A percentile compares a stretch with the other conserved stretches of the same genome.
Conservation (phyloP, 2,888 invertebrate genomes). For the Drosophila paucipuncta region DNA sequence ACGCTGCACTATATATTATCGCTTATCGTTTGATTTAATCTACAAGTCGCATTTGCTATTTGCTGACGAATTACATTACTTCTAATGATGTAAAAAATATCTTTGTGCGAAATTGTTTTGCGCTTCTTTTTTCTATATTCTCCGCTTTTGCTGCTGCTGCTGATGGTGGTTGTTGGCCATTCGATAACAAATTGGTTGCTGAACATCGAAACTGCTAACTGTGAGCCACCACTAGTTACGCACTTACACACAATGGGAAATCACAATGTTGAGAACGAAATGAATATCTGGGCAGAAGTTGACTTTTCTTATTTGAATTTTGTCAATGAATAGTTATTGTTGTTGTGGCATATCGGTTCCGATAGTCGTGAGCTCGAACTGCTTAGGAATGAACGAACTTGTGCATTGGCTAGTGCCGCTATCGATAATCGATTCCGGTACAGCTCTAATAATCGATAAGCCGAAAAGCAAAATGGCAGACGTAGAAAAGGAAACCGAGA, state of each 20-base stretch:
- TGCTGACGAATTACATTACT: constrained; percentile 43
- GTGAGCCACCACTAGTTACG: neutral
- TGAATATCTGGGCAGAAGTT: neutral
- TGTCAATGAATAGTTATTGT: neutral
- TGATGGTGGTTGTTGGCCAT: constrained; percentile 26
- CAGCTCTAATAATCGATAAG: constrained; percentile 68
- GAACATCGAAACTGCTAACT: constrained; percentile 18
- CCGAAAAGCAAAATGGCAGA: constrained; percentile 66
- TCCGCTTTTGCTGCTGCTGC: constrained; percentile 27
- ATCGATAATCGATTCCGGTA: constrained; percentile 61
- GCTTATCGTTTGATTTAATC: constrained; percentile 50
- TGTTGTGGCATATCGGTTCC: constrained; percentile 19
- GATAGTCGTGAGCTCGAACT: constrained; percentile 11
- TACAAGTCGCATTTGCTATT: constrained; percentile 60
- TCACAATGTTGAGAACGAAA: neutral
- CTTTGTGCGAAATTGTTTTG: constrained; percentile 56
- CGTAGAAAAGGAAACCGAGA: constrained; percentile 67
- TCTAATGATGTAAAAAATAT: constrained; percentile 41
- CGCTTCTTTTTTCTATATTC: constrained; percentile 42
- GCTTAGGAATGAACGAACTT: constrained; percentile 9
- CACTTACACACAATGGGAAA: neutral
- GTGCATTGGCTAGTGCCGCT: constrained; percentile 20
- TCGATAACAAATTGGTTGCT: constrained; percentile 30
- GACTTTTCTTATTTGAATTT: neutral
- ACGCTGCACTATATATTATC: constrained; percentile 9